Percentiles rank a stretch among this genome's conserved stretches.
Conservation (phyloP, 1,140 invertebrate species). For the Drosophila ironensis region DNA sequence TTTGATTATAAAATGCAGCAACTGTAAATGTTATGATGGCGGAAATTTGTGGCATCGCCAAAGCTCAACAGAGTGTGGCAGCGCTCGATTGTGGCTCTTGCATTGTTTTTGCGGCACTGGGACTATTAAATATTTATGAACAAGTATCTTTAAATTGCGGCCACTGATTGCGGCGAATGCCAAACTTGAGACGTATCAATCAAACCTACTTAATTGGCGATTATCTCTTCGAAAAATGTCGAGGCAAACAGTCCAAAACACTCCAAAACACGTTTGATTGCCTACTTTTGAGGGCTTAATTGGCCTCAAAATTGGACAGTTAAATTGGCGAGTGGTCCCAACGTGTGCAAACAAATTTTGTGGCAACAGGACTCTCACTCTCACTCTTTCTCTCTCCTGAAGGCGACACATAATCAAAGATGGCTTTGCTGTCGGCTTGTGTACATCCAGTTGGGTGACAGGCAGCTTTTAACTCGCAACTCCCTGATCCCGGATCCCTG, state of each 20-base stretch:
- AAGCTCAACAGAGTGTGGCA: neutral
- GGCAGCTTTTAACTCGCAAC: slow-evolving; percentile 30
- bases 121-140: slow-evolving; percentile 35
- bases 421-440: slow-evolving; percentile 39
- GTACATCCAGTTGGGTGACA: slow-evolving; percentile 24
- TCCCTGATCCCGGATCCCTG: slow-evolving; percentile 2
- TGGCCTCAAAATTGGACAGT: slow-evolving; percentile 3
- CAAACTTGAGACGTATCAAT: neutral
- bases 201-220: neutral
- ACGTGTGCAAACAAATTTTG: slow-evolving; percentile 60
- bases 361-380: too few species aligned
- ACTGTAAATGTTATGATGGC: slow-evolving; percentile 74
- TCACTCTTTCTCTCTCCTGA: slow-evolving; percentile 59
- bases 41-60: slow-evolving; percentile 52
- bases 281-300: slow-evolving; percentile 15
- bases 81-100: slow-evolving; percentile 16
- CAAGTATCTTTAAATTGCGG: slow-evolving; percentile 19
- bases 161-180: neutral
- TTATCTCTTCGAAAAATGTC: slow-evolving; percentile 4
- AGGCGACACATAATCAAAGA: slow-evolving; percentile 65
- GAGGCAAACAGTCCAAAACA: too few species aligned
- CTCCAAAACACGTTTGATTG: too few species aligned
- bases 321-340: slow-evolving; percentile 2
- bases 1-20: slow-evolving; percentile 78
- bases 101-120: slow-evolving; percentile 33